These are phyloP conservation scores for Meda fulgida DNA, from an alignment of 2,797 vertebrate genomes.

Conservation along the genomic window DNA sequence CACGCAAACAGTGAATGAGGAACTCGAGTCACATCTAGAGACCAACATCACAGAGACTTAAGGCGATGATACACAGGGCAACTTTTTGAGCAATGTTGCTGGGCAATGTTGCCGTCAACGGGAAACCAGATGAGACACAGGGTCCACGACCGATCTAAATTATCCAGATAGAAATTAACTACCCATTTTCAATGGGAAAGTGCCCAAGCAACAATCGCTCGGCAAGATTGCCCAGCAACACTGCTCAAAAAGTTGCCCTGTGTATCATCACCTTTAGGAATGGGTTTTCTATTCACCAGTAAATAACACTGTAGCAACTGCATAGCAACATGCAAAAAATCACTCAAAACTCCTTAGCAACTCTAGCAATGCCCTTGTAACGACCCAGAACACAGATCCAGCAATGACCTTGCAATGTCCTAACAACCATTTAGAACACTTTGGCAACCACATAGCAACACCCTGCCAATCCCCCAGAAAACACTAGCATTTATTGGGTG, in stretches of 20 bases:
- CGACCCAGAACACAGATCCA: neutral
- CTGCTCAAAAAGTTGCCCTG: too few relatives aligned
- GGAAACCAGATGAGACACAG: too few relatives aligned
- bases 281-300: neutral
- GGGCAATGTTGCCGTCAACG: too few relatives aligned
- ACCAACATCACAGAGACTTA: neutral
- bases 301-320: neutral
- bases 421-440: neutral
- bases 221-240: too few relatives aligned
- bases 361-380: neutral
- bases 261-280: too few relatives aligned
- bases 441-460: neutral
- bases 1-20: neutral
- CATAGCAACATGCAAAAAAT: neutral
- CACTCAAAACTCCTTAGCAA: neutral
- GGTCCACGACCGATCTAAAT: too few relatives aligned
- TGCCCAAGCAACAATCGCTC: too few relatives aligned
- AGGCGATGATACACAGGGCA: too few relatives aligned
- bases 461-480: neutral
- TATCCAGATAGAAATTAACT: too few relatives aligned
- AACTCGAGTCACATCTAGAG: neutral
- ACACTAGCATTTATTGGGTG: neutral
- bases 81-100: too few relatives aligned
- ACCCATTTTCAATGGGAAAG: too few relatives aligned
- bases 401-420: neutral